phyloP scores from a whole-genome alignment of 2,797 vertebrate genomes.

The Tokudaia muenninki region DNA sequence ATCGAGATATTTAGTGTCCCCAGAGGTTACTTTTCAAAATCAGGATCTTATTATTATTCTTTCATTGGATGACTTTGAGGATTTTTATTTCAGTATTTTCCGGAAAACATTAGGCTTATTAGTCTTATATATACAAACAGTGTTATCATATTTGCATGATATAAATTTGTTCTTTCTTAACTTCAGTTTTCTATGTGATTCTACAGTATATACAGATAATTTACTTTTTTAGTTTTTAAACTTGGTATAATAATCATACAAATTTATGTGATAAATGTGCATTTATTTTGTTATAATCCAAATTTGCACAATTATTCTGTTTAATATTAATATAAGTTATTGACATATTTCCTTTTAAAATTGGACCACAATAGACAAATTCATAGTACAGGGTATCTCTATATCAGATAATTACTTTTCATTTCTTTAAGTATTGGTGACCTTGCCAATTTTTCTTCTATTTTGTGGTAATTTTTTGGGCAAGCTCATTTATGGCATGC shows the following conservation, averaged over 20 bases:
- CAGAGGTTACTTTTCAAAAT: background rate
- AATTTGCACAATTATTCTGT: background rate
- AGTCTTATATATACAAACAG: background rate
- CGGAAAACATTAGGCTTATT: background rate
- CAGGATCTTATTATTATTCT: background rate
- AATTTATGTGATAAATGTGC: background rate
- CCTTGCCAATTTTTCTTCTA: background rate
- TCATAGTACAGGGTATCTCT: background rate
- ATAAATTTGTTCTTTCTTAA: background rate
- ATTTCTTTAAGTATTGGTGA: background rate
- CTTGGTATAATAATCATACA: background rate
- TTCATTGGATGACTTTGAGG: background rate
- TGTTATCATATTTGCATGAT: background rate
- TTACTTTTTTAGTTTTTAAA: background rate
- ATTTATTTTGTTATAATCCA: background rate
- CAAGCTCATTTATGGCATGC: background rate
- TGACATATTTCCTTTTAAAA: background rate
- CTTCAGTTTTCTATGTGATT: background rate
- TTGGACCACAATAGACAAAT: background rate
- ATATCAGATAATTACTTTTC: too few species aligned
- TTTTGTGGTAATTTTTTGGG: background rate
- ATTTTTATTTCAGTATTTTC: background rate
- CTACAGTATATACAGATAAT: background rate
- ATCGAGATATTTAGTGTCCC: background rate
- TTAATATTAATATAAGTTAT: background rate